Percentiles rank a stretch among this genome's conserved stretches.
These are phyloP conservation scores for Exephanes ischioxanthus DNA, from an alignment of 2,888 invertebrate species.

Conservation along the genomic window DNA sequence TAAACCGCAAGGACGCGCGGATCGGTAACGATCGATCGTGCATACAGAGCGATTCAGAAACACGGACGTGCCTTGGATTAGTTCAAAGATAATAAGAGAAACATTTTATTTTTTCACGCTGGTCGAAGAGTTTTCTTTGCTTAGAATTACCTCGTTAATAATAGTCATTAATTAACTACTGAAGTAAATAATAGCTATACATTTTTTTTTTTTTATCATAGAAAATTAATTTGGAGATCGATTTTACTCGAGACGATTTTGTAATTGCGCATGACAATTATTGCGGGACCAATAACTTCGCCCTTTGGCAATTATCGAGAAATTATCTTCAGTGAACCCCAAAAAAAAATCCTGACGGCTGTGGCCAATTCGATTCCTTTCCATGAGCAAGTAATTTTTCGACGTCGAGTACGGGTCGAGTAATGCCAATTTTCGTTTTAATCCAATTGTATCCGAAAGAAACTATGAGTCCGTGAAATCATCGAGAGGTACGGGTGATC, in stretches of 20 bases:
- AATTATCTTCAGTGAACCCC: not conserved
- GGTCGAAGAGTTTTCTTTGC: constrained; percentile 48
- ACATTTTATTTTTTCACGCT: constrained; percentile 63
- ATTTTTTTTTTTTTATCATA: not conserved
- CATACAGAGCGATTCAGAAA: constrained; percentile 62
- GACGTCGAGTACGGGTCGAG: too few relatives aligned
- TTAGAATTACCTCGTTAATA: too few relatives aligned
- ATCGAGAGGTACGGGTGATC: not conserved
- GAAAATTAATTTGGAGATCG: too few relatives aligned
- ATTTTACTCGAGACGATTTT: not conserved
- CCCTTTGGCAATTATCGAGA: not conserved
- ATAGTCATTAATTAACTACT: too few relatives aligned
- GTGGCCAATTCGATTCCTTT: too few relatives aligned
- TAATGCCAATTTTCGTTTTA: too few relatives aligned
- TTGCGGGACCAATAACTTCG: not conserved
- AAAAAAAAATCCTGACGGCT: too few relatives aligned
- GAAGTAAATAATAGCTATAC: not conserved
- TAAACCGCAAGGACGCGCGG: constrained; percentile 78
- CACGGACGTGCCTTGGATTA: constrained; percentile 55
- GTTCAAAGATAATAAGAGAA: constrained; percentile 6
- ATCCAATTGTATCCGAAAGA: too few relatives aligned
- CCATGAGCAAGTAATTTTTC: too few relatives aligned
- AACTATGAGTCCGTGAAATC: too few relatives aligned
- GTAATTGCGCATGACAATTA: not conserved
- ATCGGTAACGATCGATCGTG: constrained; percentile 67